Percentiles rank a stretch among this genome's conserved stretches.
phyloP scores from a whole-genome alignment of 2,888 invertebrate genomes.

The Herminia tarsipennalis region DNA sequence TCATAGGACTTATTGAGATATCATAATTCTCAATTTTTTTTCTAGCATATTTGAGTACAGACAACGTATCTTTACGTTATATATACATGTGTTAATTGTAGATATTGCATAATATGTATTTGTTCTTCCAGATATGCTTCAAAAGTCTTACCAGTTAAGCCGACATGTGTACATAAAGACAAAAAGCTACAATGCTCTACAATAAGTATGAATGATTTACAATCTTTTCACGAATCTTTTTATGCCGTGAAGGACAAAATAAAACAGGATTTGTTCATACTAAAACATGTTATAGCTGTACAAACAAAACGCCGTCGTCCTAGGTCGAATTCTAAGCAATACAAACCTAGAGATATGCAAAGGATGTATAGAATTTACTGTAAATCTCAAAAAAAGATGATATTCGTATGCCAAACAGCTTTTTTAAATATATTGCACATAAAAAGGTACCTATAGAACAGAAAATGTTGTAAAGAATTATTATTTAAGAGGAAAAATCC shows the following conservation, averaged over 20 bases:
- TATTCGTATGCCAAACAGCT: slow-evolving; percentile 1
- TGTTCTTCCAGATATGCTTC: too few species aligned
- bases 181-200: slow-evolving; percentile 17
- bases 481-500: not conserved
- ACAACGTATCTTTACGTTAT: too few species aligned
- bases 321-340: not conserved
- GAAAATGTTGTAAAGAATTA: not conserved
- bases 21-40: too few species aligned
- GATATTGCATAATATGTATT: too few species aligned
- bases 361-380: not conserved
- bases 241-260: slow-evolving; percentile 11
- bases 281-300: slow-evolving; percentile 12
- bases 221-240: slow-evolving; percentile 11
- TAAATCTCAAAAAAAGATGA: not conserved
- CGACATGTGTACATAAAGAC: too few species aligned
- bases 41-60: too few species aligned
- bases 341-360: not conserved
- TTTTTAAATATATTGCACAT: not conserved
- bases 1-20: too few species aligned
- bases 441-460: not conserved
- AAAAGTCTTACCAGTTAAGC: too few species aligned
- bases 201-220: slow-evolving; percentile 12
- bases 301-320: slow-evolving; percentile 2
- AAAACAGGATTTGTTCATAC: slow-evolving; percentile 15
- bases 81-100: too few species aligned